Evolutionary conservation across 2,888 invertebrate genomes (phyloP).

Genomic region (Andricus curvator): DNA sequence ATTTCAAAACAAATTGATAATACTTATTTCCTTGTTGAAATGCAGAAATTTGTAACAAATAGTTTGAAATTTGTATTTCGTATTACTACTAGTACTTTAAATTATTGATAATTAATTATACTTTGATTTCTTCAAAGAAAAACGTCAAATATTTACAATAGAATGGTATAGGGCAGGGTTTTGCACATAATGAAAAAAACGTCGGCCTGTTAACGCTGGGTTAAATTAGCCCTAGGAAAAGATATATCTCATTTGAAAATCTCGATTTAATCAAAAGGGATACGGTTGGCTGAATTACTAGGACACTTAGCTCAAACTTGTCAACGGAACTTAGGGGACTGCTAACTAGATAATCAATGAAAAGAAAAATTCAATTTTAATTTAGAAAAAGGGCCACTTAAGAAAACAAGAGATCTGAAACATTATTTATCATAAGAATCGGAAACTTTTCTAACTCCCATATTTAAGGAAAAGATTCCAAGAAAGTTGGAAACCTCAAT

Average conservation of each 20-base stretch:
- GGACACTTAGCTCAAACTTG: neutral
- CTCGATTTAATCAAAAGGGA: neutral
- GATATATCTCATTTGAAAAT: neutral
- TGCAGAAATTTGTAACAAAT: too few species aligned
- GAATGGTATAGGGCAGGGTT: too few species aligned
- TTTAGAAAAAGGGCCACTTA: neutral
- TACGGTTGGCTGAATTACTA: neutral
- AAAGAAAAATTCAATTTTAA: neutral
- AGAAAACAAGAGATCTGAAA: neutral
- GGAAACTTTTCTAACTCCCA: neutral
- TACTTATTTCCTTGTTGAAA: too few species aligned
- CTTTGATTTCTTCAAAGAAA: neutral
- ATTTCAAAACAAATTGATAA: too few species aligned
- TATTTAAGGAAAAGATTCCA: conserved; percentile 13
- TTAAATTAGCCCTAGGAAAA: neutral
- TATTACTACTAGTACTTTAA: too few species aligned
- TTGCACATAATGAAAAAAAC: neutral
- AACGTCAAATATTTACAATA: neutral
- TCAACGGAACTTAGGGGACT: neutral
- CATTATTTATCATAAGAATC: neutral
- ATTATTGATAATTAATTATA: neutral
- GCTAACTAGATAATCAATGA: neutral
- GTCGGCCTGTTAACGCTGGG: neutral
- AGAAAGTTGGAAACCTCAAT: neutral
- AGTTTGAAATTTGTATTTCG: too few species aligned